phyloP scores from a whole-genome alignment of 1,140 invertebrate genomes.

The Conus ventricosus region DNA sequence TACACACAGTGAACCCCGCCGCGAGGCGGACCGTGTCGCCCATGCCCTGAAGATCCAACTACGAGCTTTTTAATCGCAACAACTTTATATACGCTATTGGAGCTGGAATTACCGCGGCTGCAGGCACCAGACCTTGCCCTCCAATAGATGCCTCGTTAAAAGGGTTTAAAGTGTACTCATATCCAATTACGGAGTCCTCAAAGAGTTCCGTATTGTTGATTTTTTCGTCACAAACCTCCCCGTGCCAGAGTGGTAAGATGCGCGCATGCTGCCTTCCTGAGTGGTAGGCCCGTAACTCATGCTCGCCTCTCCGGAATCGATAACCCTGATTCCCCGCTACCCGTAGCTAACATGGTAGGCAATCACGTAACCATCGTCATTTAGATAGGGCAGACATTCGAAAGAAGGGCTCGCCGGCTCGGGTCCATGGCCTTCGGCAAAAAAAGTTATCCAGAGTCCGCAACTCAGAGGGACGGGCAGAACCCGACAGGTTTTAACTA shows the following conservation, averaged over 20 bases:
- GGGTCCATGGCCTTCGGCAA: slow-evolving; percentile 17
- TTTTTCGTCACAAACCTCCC: slow-evolving; percentile 89
- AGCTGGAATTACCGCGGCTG: slow-evolving; percentile 91
- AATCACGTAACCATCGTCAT: slow-evolving; percentile 87
- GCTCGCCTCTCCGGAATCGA: slow-evolving; percentile 83
- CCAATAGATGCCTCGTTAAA: slow-evolving; percentile 91
- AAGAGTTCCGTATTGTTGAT: slow-evolving; percentile 89
- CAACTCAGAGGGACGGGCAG: slow-evolving; percentile 71
- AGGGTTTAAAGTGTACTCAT: slow-evolving; percentile 91
- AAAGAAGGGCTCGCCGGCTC: slow-evolving; percentile 80
- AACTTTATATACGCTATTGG: slow-evolving; percentile 86
- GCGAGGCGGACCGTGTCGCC: slow-evolving; percentile 45
- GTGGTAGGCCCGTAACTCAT: slow-evolving; percentile 90
- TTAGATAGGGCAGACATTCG: slow-evolving; percentile 84
- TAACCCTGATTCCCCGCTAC: slow-evolving; percentile 81
- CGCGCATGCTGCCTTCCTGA: slow-evolving; percentile 90
- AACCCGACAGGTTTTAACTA: slow-evolving; percentile 80
- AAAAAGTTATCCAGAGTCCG: slow-evolving; percentile 88
- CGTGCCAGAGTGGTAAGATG: slow-evolving; percentile 88
- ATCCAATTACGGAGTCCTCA: slow-evolving; percentile 88
- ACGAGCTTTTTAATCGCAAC: slow-evolving; percentile 76
- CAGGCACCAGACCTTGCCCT: slow-evolving; percentile 85
- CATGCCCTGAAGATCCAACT: slow-evolving; percentile 71
- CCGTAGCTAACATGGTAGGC: slow-evolving; percentile 89
- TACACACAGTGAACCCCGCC: slow-evolving; percentile 59